phyloP scores from a whole-genome alignment of 2,797 vertebrate genomes.

The Argentina silus region DNA sequence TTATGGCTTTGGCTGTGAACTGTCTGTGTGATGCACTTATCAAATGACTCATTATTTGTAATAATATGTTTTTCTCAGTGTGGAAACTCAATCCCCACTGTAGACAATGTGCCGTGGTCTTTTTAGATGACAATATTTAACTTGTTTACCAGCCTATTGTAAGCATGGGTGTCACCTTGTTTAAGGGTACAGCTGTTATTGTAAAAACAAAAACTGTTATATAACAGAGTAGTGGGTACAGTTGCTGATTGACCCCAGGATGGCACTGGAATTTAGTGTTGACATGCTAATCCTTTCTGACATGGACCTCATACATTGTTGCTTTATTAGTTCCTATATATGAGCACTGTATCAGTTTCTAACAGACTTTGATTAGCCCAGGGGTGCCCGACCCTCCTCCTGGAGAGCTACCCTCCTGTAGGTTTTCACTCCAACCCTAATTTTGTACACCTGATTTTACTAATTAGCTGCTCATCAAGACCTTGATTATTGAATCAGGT shows the following conservation, averaged over 20 bases:
- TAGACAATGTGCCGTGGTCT: background rate
- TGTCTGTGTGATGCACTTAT: background rate
- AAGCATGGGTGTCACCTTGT: background rate
- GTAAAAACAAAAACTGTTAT: constrained; percentile 9
- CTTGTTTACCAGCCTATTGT: background rate
- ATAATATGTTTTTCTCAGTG: background rate
- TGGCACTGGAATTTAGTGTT: constrained; percentile 72
- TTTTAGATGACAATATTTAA: constrained; percentile 3
- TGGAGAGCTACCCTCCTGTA: too few species aligned
- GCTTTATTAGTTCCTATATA: constrained; percentile 69
- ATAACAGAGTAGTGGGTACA: constrained; percentile 31
- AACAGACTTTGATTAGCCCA: constrained; percentile 28
- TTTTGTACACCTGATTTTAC: too few species aligned
- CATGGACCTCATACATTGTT: constrained; percentile 75
- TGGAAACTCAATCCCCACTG: constrained; percentile 4
- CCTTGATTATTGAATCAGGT: background rate
- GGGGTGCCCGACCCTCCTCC: too few species aligned
- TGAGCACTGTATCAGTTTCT: constrained; percentile 40
- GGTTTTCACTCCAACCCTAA: too few species aligned
- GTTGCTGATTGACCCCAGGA: constrained; percentile 58
- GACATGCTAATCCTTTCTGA: constrained; percentile 68
- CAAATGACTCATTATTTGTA: constrained; percentile 24
- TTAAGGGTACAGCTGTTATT: background rate
- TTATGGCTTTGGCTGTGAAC: constrained; percentile 9
- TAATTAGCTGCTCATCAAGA: too few species aligned